phyloP scores from a whole-genome alignment of 2,888 invertebrate genomes.

The Xylocampa areola region DNA sequence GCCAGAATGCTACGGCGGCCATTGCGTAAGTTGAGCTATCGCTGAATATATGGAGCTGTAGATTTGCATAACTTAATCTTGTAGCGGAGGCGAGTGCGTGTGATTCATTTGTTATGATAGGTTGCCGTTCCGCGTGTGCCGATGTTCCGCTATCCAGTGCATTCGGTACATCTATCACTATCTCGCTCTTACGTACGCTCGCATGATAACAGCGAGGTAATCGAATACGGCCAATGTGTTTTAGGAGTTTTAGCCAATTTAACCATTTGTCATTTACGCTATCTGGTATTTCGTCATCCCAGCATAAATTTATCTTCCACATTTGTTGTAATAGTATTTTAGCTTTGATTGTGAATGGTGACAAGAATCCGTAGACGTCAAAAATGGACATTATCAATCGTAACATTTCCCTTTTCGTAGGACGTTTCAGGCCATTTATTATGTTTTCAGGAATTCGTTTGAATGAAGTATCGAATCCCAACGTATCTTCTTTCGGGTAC shows the following conservation, averaged over 20 bases:
- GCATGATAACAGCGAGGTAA: conserved; percentile 10
- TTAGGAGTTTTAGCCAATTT: conserved; percentile 35
- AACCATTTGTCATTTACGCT: not conserved
- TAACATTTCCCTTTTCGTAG: conserved; percentile 49
- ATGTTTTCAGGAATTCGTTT: conserved; percentile 38
- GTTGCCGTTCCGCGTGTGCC: not conserved
- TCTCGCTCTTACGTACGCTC: not conserved
- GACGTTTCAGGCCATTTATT: conserved; percentile 29
- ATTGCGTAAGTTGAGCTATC: conserved; percentile 22
- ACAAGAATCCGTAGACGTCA: conserved; percentile 45
- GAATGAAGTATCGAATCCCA: conserved; percentile 51
- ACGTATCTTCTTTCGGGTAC: conserved; percentile 42
- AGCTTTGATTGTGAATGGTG: conserved; percentile 54
- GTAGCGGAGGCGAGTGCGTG: not conserved
- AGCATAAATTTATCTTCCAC: conserved; percentile 33
- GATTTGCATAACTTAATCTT: not conserved
- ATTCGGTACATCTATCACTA: not conserved
- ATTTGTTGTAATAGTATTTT: conserved; percentile 52
- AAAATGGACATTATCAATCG: not conserved
- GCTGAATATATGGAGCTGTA: conserved; percentile 27
- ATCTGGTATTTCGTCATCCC: conserved; percentile 40
- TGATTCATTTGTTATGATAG: not conserved
- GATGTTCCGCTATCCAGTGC: not conserved
- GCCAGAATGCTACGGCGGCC: conserved; percentile 34
- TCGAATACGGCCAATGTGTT: conserved; percentile 12